These are phyloP conservation scores for Dallia pectoralis DNA, from an alignment of 2,797 vertebrate species.

Conservation along the genomic window DNA sequence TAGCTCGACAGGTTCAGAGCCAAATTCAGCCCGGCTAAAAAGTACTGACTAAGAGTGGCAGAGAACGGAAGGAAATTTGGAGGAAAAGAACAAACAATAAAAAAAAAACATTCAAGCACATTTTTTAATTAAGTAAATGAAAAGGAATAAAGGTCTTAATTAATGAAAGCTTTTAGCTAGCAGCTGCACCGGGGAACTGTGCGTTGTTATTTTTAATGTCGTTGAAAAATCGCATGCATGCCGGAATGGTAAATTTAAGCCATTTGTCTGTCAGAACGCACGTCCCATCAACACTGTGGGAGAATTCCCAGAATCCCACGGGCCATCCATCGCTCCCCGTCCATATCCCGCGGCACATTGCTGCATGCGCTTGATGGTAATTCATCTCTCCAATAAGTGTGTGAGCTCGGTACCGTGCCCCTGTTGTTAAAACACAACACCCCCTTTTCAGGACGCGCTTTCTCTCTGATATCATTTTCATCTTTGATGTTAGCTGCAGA, in stretches of 20 bases:
- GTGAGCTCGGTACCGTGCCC: conserved; percentile 54
- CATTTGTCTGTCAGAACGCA: conserved; percentile 61
- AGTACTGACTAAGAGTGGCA: conserved; percentile 32
- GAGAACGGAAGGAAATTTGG: conserved; percentile 71
- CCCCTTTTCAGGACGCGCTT: conserved; percentile 58
- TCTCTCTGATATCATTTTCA: conserved; percentile 75
- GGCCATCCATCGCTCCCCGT: conserved; percentile 40
- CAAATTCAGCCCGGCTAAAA: not conserved
- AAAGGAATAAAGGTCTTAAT: conserved; percentile 72
- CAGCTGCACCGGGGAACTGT: conserved; percentile 68
- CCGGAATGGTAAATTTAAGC: conserved; percentile 65
- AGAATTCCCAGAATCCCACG: conserved; percentile 19
- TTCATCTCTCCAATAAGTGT: conserved; percentile 58
- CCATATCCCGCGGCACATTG: conserved; percentile 62
- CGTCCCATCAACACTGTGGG: conserved; percentile 53
- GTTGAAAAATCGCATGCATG: conserved; percentile 67
- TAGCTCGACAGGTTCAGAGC: conserved; percentile 20
- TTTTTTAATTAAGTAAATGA: conserved; percentile 73
- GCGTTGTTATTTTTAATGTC: conserved; percentile 41
- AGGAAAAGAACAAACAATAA: conserved; percentile 60
- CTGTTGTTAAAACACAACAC: conserved; percentile 56
- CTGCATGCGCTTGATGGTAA: conserved; percentile 60
- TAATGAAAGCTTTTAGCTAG: conserved; percentile 76
- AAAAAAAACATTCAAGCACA: conserved; percentile 72
- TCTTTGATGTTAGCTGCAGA: conserved; percentile 91